Evolutionary conservation across 2,888 invertebrate species (phyloP).

Genomic region (Eupithecia abbreviata): DNA sequence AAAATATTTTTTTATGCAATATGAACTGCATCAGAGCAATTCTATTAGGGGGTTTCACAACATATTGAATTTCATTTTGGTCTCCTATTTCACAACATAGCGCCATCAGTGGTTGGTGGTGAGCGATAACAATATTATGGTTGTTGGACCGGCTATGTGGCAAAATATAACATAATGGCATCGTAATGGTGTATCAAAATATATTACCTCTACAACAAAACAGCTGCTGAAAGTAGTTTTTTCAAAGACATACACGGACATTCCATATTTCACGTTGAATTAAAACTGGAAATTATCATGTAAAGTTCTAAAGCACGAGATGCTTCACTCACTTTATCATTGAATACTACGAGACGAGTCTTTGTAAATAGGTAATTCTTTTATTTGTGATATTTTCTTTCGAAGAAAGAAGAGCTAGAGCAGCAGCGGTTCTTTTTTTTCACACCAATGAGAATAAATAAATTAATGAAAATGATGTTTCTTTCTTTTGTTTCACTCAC

Average conservation of each 20-base stretch:
- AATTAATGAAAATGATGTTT: too few relatives aligned
- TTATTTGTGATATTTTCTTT: too few relatives aligned
- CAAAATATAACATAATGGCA: constrained; percentile 12
- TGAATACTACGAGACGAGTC: not conserved
- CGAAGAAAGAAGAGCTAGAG: too few relatives aligned
- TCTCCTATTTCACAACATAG: not conserved
- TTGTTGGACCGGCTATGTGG: constrained; percentile 19
- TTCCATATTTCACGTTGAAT: constrained; percentile 56
- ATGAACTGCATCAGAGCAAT: not conserved
- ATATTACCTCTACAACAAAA: constrained; percentile 72
- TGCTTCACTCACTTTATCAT: not conserved
- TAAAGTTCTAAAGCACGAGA: not conserved
- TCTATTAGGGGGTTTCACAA: not conserved
- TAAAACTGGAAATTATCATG: constrained; percentile 23
- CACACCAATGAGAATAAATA: too few relatives aligned
- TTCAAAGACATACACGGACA: constrained; percentile 47
- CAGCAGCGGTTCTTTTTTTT: too few relatives aligned
- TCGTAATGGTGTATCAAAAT: constrained; percentile 15
- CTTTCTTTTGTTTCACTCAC: too few relatives aligned
- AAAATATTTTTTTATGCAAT: not conserved
- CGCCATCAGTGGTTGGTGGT: not conserved
- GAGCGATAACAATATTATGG: not conserved
- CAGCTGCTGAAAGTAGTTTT: constrained; percentile 62
- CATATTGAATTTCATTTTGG: not conserved
- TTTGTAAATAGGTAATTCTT: too few relatives aligned